These are phyloP conservation scores for Microcebus griseorufus DNA, from an alignment of 2,113 vertebrate species.

Conservation along the genomic window DNA sequence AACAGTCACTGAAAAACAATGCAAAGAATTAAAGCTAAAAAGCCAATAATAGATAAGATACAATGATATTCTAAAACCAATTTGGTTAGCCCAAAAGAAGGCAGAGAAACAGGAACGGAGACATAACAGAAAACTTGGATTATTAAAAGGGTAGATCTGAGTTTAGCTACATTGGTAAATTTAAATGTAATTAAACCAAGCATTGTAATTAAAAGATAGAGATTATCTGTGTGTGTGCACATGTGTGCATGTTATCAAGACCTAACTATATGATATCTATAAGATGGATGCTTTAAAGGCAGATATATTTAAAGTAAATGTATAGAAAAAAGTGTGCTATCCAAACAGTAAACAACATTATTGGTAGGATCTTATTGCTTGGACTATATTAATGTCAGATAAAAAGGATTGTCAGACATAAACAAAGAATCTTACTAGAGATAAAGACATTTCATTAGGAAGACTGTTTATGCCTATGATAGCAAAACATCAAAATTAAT, in stretches of 20 bases:
- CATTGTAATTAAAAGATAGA: background rate
- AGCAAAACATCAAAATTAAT: slow-evolving; percentile 4
- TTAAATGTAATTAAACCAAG: background rate
- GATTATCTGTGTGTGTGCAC: background rate
- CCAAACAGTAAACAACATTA: background rate
- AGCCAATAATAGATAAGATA: background rate
- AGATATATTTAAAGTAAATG: background rate
- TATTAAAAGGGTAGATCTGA: background rate
- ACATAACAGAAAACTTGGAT: background rate
- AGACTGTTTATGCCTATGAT: background rate
- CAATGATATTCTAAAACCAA: slow-evolving; percentile 19
- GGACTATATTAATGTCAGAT: background rate
- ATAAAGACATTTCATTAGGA: background rate
- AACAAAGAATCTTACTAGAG: background rate
- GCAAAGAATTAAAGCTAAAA: background rate
- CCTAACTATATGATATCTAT: background rate
- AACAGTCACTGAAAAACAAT: background rate
- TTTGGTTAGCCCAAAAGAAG: slow-evolving; percentile 11
- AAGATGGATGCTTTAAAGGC: background rate
- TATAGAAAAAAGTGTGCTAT: background rate
- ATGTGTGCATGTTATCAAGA: background rate
- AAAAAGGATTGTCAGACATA: background rate
- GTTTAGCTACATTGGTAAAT: background rate
- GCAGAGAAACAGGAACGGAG: background rate
- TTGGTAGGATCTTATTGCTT: background rate